Evolutionary conservation across 2,797 vertebrate species (phyloP).

Genomic region (Labeo calbasu): DNA sequence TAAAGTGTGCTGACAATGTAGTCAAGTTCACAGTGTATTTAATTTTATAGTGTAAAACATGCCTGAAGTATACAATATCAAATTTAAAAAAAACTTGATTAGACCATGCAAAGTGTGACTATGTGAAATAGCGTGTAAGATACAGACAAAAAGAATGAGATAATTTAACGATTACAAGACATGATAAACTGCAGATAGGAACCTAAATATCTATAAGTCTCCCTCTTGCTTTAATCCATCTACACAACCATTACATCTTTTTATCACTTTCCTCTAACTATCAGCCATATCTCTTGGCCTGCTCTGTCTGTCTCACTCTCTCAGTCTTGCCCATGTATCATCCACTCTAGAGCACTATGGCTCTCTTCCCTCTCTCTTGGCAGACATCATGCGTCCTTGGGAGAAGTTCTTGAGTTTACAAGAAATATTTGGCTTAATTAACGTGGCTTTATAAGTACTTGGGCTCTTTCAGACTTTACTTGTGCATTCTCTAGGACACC

Average conservation of each 20-base stretch:
- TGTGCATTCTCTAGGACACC: slow-evolving; percentile 24
- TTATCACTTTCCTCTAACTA: slow-evolving; percentile 25
- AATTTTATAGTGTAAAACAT: neutral
- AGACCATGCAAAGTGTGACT: neutral
- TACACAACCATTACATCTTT: slow-evolving; percentile 33
- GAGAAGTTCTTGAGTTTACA: slow-evolving; percentile 60
- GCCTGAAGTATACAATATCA: neutral
- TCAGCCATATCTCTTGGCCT: slow-evolving; percentile 39
- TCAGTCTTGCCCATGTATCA: slow-evolving; percentile 22
- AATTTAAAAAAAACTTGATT: neutral
- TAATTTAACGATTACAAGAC: slow-evolving; percentile 2
- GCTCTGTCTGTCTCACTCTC: slow-evolving; percentile 8
- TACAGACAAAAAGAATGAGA: neutral
- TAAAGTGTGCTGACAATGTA: neutral
- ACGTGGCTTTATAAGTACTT: slow-evolving; percentile 70
- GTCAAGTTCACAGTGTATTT: neutral
- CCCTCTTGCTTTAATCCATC: slow-evolving; percentile 32
- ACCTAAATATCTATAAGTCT: slow-evolving; percentile 21
- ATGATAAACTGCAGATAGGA: slow-evolving; percentile 15
- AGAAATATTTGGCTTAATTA: slow-evolving; percentile 75
- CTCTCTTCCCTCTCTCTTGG: slow-evolving; percentile 64
- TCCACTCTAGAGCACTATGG: slow-evolving; percentile 9
- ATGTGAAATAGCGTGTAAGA: neutral
- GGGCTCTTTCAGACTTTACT: slow-evolving; percentile 33
- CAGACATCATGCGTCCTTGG: slow-evolving; percentile 72